A percentile compares a stretch with the other conserved stretches of the same genome.
These are phyloP conservation scores for Alentia gelatinosa DNA, from an alignment of 2,888 invertebrate genomes.

Conservation along the genomic window DNA sequence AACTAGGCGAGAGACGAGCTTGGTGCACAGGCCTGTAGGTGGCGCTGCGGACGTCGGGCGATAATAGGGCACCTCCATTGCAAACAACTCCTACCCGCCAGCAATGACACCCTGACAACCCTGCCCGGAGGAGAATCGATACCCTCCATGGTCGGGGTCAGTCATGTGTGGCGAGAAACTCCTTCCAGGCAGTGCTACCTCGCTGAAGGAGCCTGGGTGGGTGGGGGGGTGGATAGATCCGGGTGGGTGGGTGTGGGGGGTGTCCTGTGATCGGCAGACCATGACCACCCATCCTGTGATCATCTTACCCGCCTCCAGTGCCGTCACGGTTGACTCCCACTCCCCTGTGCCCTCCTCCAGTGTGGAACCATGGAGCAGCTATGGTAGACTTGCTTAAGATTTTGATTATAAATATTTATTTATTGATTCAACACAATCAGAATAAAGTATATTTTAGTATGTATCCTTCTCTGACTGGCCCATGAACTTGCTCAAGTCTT, in stretches of 20 bases:
- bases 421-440: too few relatives aligned
- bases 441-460: too few relatives aligned
- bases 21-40: too few relatives aligned
- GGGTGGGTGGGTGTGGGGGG: neutral
- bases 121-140: neutral
- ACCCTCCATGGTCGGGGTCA: neutral
- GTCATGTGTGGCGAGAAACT: neutral
- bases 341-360: neutral
- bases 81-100: neutral
- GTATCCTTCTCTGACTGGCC: too few relatives aligned
- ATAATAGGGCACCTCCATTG: neutral
- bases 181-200: neutral
- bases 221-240: neutral
- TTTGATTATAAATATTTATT: too few relatives aligned
- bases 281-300: neutral
- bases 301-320: neutral
- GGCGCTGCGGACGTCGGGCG: too few relatives aligned
- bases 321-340: neutral
- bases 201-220: neutral
- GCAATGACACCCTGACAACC: neutral
- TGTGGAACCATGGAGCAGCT: too few relatives aligned
- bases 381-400: too few relatives aligned
- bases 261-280: conserved; percentile 12
- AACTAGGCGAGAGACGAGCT: too few relatives aligned
- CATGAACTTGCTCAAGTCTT: too few relatives aligned